Evolutionary conservation across 2,113 vertebrate species (phyloP).

Genomic region (Salvator merianae): DNA sequence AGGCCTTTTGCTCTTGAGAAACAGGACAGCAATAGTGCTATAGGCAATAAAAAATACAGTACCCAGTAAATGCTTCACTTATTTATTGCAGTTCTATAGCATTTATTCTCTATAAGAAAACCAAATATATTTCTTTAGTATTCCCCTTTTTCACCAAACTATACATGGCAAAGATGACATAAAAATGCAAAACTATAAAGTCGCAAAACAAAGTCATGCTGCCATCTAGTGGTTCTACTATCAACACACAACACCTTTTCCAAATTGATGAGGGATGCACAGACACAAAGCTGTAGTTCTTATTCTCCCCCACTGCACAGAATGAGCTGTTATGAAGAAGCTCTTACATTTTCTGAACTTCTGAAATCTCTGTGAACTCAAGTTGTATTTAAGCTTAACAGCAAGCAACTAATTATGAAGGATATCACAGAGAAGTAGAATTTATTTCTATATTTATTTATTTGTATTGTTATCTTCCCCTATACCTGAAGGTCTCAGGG

Average conservation of each 20-base stretch:
- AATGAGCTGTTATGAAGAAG: not conserved
- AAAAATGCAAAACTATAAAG: not conserved
- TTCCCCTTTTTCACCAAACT: not conserved
- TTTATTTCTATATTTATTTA: too few species aligned
- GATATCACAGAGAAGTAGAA: too few species aligned
- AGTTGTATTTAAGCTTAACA: too few species aligned
- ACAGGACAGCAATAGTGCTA: not conserved
- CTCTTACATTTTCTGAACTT: not conserved
- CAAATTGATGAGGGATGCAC: not conserved
- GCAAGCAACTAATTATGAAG: too few species aligned
- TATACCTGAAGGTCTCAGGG: too few species aligned
- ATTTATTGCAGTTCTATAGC: not conserved
- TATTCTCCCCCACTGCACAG: not conserved
- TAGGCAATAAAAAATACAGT: not conserved
- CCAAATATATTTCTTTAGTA: not conserved
- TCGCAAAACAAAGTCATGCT: constrained; percentile 1
- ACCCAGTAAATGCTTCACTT: not conserved
- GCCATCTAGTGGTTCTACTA: fast-evolving
- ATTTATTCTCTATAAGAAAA: constrained; percentile 32
- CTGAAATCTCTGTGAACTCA: too few species aligned
- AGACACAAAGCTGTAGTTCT: not conserved
- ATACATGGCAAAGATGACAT: not conserved
- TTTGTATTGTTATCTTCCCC: too few species aligned
- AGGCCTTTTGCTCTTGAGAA: not conserved
- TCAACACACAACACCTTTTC: too few species aligned